These are phyloP conservation scores for Mesorhabditis spiculigera DNA, from an alignment of 2,888 invertebrate species.

Conservation along the genomic window DNA sequence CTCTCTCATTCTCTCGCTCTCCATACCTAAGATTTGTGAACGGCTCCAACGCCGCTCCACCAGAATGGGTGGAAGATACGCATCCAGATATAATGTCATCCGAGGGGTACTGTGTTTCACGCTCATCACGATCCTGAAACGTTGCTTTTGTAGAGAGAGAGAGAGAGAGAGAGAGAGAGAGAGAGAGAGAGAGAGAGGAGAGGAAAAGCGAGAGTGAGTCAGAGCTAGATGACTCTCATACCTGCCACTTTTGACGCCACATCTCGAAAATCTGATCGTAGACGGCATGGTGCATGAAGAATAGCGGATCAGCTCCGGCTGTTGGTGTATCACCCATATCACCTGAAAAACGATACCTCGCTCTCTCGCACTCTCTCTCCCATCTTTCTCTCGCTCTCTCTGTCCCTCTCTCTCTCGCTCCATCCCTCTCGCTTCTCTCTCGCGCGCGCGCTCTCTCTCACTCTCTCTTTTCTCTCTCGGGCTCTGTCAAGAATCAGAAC, in stretches of 20 bases:
- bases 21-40: background rate
- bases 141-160: background rate
- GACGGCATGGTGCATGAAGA: background rate
- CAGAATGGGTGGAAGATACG: background rate
- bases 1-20: too few relatives aligned
- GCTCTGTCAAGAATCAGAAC: too few relatives aligned
- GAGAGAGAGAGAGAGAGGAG: background rate
- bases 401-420: too few relatives aligned
- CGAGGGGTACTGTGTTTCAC: background rate
- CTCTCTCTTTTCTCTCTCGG: too few relatives aligned
- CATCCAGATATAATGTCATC: background rate
- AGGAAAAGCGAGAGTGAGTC: too few relatives aligned
- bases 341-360: background rate
- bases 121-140: background rate
- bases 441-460: too few relatives aligned
- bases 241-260: constrained; percentile 1
- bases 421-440: too few relatives aligned
- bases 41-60: background rate
- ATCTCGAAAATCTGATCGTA: background rate
- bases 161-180: background rate
- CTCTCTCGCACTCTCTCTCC: too few relatives aligned
- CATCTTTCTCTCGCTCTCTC: too few relatives aligned
- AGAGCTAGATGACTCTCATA: background rate
- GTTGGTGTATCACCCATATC: background rate
- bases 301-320: background rate